A percentile compares a stretch with the other conserved stretches of the same genome.
Evolutionary conservation across 1,140 invertebrate species (phyloP).

Genomic region (Gryllus bimaculatus): DNA sequence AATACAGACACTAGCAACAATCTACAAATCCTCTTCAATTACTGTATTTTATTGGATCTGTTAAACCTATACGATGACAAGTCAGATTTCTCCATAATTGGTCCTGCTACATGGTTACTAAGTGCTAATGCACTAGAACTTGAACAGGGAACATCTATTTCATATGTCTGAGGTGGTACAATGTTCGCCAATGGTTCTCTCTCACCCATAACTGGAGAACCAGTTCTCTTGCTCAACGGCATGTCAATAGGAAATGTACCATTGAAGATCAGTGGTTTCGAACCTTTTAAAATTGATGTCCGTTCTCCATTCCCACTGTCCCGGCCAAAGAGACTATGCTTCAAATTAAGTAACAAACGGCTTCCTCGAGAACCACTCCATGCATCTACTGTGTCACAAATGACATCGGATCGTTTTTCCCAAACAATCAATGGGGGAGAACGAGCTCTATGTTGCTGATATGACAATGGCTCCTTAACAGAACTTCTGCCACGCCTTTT

Average conservation of each 20-base stretch:
- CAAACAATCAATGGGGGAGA: neutral
- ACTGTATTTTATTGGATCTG: neutral
- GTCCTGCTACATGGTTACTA: neutral
- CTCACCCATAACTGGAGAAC: neutral
- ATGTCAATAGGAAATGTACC: conserved; percentile 71
- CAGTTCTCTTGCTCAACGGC: conserved; percentile 17
- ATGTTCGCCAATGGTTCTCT: conserved; percentile 33
- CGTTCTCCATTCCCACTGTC: conserved; percentile 5
- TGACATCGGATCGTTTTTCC: conserved; percentile 35
- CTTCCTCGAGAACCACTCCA: conserved; percentile 35
- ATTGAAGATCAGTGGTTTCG: conserved; percentile 62
- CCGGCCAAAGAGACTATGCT: conserved; percentile 17
- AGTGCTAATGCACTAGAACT: neutral
- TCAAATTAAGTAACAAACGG: conserved; percentile 16
- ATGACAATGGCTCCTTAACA: neutral
- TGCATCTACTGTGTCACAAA: conserved; percentile 49
- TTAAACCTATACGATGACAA: neutral
- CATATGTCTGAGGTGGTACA: conserved; percentile 44
- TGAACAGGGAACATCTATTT: conserved; percentile 45
- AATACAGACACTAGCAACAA: no score
- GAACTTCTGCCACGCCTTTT: neutral
- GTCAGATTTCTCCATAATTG: neutral
- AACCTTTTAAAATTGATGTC: conserved; percentile 24
- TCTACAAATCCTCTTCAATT: neutral
- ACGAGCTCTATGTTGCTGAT: neutral